A percentile compares a stretch with the other conserved stretches of the same genome.
Evolutionary conservation across 1,140 invertebrate species (phyloP).

Genomic region (Drosophila nebulosa): DNA sequence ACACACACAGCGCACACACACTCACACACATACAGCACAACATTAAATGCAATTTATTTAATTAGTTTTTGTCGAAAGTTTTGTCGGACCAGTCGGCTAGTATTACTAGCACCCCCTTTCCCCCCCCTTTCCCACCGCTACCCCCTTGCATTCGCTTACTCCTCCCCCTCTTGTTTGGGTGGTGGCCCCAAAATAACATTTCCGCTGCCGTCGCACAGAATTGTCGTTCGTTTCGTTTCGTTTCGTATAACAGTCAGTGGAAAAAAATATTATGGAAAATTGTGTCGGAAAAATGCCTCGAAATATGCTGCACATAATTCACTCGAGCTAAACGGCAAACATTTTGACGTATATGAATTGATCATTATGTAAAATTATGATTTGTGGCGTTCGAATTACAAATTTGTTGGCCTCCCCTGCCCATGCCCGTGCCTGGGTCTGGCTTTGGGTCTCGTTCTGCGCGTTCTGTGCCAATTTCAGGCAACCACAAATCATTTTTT

Average conservation of each 20-base stretch:
- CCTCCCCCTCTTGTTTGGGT: not conserved
- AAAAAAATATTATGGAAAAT: conserved; percentile 19
- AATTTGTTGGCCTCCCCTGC: conserved; percentile 51
- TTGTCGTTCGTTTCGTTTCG: too few species aligned
- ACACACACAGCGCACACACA: not conserved
- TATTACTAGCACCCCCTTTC: not conserved
- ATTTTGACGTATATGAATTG: conserved; percentile 79
- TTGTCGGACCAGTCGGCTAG: conserved; percentile 15
- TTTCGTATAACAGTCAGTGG: conserved; percentile 11
- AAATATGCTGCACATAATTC: conserved; percentile 58
- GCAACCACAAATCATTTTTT: conserved; percentile 68
- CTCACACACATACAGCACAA: conserved; percentile 2
- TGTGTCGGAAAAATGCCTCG: conserved; percentile 36
- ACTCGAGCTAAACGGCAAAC: conserved; percentile 35
- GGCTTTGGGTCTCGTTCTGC: not conserved
- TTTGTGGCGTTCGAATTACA: conserved; percentile 80
- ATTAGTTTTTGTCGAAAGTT: conserved; percentile 68
- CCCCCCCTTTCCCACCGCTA: not conserved
- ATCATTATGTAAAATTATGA: conserved; percentile 80
- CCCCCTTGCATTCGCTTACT: too few species aligned
- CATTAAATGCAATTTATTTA: conserved; percentile 67
- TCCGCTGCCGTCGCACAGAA: conserved; percentile 12
- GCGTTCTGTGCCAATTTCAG: conserved; percentile 58
- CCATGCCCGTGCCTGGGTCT: conserved; percentile 15
- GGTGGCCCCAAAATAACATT: conserved; percentile 9